These are phyloP conservation scores for Lichenostomus cassidix DNA, from an alignment of 2,113 vertebrate genomes.

Conservation along the genomic window DNA sequence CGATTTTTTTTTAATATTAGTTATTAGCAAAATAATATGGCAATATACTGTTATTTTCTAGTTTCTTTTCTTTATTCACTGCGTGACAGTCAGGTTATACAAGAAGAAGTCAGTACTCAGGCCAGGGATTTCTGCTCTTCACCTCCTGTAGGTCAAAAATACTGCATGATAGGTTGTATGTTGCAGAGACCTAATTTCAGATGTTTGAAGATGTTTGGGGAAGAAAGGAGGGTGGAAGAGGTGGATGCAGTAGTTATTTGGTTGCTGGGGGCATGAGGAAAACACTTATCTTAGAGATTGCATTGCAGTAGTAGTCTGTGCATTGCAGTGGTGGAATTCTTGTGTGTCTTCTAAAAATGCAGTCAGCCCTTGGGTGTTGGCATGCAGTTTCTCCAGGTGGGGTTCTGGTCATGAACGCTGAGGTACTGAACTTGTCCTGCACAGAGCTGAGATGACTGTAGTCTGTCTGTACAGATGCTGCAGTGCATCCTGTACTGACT, in stretches of 20 bases:
- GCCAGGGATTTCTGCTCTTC: neutral
- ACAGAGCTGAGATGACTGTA: neutral
- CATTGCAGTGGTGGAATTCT: neutral
- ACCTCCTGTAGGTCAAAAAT: neutral
- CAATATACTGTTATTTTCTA: neutral
- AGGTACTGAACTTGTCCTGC: neutral
- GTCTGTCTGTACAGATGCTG: neutral
- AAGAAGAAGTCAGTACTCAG: neutral
- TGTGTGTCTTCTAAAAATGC: neutral
- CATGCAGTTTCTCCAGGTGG: rapidly evolving
- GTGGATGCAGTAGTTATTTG: neutral
- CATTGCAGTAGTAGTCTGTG: neutral
- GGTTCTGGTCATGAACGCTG: rapidly evolving
- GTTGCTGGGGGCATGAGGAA: neutral
- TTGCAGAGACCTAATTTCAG: neutral
- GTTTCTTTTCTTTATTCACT: neutral
- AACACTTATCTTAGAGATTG: neutral
- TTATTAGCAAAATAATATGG: neutral
- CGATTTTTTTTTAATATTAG: neutral
- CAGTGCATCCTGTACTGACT: neutral
- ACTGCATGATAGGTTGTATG: neutral
- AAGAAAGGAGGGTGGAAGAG: neutral
- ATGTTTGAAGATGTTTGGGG: neutral
- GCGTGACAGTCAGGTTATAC: neutral
- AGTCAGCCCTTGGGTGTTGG: neutral